These are phyloP conservation scores for Myotis daubentonii DNA, from an alignment of 2,797 vertebrate genomes.

Conservation along the genomic window DNA sequence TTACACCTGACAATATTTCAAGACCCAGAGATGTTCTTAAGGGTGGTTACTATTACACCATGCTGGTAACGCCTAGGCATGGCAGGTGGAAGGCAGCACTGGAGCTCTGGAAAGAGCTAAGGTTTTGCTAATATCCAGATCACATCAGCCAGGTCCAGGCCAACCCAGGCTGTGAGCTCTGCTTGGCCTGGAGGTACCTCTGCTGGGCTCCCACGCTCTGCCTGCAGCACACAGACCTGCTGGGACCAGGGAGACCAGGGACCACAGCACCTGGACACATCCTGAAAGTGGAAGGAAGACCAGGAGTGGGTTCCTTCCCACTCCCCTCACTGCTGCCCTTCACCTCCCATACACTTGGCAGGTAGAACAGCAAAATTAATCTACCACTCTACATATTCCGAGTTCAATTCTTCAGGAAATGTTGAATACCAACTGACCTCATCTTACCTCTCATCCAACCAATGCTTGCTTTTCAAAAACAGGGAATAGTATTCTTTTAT, in stretches of 20 bases:
- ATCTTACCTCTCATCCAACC: not conserved
- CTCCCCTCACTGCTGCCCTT: not conserved
- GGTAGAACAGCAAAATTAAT: not conserved
- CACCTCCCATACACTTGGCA: not conserved
- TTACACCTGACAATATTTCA: not conserved
- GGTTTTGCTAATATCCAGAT: not conserved
- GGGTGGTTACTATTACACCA: not conserved
- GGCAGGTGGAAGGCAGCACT: accelerated
- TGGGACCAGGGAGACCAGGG: not conserved
- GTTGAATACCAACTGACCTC: not conserved
- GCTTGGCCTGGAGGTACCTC: not conserved
- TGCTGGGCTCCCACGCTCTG: not conserved
- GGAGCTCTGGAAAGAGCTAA: not conserved
- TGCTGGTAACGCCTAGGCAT: not conserved
- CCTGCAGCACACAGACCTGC: not conserved
- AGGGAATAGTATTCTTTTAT: not conserved
- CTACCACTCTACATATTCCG: no score
- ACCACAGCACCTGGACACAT: not conserved
- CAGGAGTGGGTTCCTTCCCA: not conserved
- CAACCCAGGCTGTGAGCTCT: not conserved
- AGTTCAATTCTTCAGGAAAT: not conserved
- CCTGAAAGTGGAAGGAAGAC: not conserved
- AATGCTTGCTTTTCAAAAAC: not conserved
- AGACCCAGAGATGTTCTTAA: not conserved
- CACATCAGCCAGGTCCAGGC: not conserved